Conservation (phyloP, 2,113 vertebrate species). For the Ranitomeya variabilis region DNA sequence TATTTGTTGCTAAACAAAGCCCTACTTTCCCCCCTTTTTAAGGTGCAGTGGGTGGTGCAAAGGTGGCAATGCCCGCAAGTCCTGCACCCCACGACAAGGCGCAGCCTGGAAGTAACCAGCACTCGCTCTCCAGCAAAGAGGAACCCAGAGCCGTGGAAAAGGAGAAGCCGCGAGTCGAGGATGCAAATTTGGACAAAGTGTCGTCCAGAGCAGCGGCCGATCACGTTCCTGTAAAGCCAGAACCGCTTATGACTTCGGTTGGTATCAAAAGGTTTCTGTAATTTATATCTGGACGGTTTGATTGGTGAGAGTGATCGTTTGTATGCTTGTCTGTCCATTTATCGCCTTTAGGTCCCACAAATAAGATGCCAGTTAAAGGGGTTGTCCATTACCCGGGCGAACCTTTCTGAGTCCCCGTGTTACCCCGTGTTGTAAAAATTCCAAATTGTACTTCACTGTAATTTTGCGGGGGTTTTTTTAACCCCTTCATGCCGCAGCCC, state of each 20-base stretch:
- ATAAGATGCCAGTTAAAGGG: no score
- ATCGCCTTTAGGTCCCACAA: no score
- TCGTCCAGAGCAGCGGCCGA: conserved; percentile 80
- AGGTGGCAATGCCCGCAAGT: conserved; percentile 93
- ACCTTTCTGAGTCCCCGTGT: no score
- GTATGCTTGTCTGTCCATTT: no score
- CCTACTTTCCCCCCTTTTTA: conserved; percentile 86
- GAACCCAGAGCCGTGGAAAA: conserved; percentile 87
- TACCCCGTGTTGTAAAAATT: no score
- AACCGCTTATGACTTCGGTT: conserved; percentile 83
- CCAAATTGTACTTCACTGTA: no score
- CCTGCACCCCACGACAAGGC: conserved; percentile 88
- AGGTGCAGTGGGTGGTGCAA: conserved; percentile 99
- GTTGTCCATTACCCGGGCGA: no score
- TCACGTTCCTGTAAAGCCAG: conserved; percentile 86
- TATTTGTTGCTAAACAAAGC: conserved; percentile 87
- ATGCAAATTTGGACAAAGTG: conserved; percentile 80
- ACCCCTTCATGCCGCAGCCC: no score
- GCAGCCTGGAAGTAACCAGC: conserved; percentile 88
- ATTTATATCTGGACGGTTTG: not conserved
- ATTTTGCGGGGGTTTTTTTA: no score
- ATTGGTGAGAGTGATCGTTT: no score
- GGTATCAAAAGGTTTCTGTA: conserved; percentile 59
- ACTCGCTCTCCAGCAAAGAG: conserved; percentile 85
- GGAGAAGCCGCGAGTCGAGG: conserved; percentile 83